Conservation (phyloP, 2,113 vertebrate genomes). For the Actenoides lindsayi region DNA sequence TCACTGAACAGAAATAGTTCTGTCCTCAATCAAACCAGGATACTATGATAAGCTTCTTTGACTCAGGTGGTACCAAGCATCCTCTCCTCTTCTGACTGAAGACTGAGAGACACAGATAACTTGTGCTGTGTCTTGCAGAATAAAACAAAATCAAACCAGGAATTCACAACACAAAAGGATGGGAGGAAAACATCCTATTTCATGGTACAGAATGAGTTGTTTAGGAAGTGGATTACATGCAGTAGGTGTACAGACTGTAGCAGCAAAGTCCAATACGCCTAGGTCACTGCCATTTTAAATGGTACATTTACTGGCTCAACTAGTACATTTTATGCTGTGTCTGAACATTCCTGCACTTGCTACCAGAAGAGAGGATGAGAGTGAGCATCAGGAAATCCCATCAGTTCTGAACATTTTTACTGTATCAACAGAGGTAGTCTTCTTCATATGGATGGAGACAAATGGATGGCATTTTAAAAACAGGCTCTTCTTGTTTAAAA, state of each 20-base stretch:
- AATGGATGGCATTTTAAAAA: neutral
- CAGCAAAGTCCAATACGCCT: neutral
- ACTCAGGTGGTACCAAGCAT: neutral
- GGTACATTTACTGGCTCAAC: neutral
- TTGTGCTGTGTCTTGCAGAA: neutral
- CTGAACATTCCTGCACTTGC: neutral
- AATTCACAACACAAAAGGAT: neutral
- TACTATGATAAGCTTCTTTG: neutral
- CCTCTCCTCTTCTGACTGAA: neutral
- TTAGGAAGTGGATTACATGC: neutral
- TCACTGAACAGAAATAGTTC: no score
- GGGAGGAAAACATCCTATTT: neutral
- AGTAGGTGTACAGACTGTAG: neutral
- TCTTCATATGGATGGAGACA: neutral
- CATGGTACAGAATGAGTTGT: neutral
- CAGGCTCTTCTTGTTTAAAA: neutral
- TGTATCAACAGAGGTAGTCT: neutral
- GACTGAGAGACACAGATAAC: neutral
- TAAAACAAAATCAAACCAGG: neutral
- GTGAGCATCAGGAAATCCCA: accelerated
- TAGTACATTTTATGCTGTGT: neutral
- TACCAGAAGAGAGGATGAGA: neutral
- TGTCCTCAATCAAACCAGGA: no score
- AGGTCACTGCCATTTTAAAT: neutral
- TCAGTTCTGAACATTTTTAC: neutral